Evolutionary conservation across 2,797 vertebrate species (phyloP), one percentile per base, ranked within the genome.

Genomic region (Antennarius maculatus): DNA sequence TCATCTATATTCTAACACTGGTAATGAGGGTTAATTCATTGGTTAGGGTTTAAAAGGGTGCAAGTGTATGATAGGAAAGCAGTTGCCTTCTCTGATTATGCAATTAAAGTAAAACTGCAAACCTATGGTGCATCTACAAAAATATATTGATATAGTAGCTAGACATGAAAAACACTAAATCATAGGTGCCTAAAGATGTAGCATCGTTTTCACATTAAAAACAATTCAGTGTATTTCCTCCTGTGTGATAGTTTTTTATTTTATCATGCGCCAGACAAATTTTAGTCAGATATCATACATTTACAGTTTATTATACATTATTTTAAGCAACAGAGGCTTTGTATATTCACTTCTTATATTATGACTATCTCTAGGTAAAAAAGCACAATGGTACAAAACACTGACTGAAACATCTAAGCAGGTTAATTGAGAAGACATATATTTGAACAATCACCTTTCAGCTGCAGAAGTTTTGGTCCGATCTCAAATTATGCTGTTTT

Each of bases 21-120:
- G 91, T 97, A 97, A 97, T 96, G 95, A 96, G 95, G 97, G 97
- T 97, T 97, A 98, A 98, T 98, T 97, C 95, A 92, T 89, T 94
- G 95, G 95, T 95, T 96, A 94, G 94, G 94, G 95, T 96, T 96
- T 96, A 98, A 97, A 93, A 92, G 96, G 95, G 93, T 94, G 95
- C 95, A 95, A 94, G 95, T 95, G 95, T 95, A 95, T 96, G 96
- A 96, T 95, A 92, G 95, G 94, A 94, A 95, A 96, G 95, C 92
- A 94, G 93, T 95, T 95, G 94, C 94, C 95, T 95, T 89, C 94
- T 95, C 88, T 91, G 94, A 92, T 90, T 90, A 82, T 37, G 43
- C 42, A 8, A 16, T 77, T 78, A 63, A 86, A 87, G 69, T 69
- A 70, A 53, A 85, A 83, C 57, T 71, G 62, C 53, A 69, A 77